A percentile compares a stretch with the other conserved stretches of the same genome.
Conservation (phyloP, 1,140 invertebrate genomes). For the Idris sp. region DNA sequence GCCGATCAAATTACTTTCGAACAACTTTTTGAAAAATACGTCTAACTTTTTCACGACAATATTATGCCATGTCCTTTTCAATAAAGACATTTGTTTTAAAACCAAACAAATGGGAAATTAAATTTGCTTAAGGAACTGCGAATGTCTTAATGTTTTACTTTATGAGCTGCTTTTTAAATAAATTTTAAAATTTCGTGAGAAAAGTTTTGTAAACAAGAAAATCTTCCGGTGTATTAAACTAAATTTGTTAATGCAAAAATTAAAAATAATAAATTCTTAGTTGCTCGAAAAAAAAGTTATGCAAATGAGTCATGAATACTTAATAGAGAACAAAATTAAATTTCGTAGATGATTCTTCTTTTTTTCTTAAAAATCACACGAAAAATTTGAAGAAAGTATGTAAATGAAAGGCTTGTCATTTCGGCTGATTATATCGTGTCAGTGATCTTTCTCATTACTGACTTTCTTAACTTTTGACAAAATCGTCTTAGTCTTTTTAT, state of each 20-base stretch:
- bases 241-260: no score
- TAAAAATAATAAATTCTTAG: no score
- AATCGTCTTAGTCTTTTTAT: slow-evolving; percentile 52
- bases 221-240: no score
- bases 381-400: slow-evolving; percentile 60
- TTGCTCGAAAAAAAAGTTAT: slow-evolving; percentile 21
- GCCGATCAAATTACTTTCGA: slow-evolving; percentile 55
- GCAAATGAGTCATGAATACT: slow-evolving; percentile 45
- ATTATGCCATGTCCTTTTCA: slow-evolving; percentile 35
- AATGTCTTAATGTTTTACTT: slow-evolving; percentile 23
- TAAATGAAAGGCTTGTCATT: slow-evolving; percentile 57
- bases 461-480: slow-evolving; percentile 31
- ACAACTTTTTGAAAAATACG: no score
- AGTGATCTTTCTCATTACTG: slow-evolving; percentile 50
- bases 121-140: slow-evolving; percentile 23
- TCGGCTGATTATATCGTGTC: slow-evolving; percentile 57
- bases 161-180: slow-evolving; percentile 26
- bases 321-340: slow-evolving; percentile 43
- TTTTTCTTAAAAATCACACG: slow-evolving; percentile 45
- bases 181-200: slow-evolving; percentile 39
- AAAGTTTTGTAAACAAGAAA: no score
- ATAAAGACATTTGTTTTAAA: slow-evolving; percentile 35
- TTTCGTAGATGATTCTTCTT: slow-evolving; percentile 55
- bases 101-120: slow-evolving; percentile 12
- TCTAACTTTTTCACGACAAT: slow-evolving; percentile 30